Conservation (phyloP, 2,113 vertebrate species). For the Cyanoliseus patagonus region DNA sequence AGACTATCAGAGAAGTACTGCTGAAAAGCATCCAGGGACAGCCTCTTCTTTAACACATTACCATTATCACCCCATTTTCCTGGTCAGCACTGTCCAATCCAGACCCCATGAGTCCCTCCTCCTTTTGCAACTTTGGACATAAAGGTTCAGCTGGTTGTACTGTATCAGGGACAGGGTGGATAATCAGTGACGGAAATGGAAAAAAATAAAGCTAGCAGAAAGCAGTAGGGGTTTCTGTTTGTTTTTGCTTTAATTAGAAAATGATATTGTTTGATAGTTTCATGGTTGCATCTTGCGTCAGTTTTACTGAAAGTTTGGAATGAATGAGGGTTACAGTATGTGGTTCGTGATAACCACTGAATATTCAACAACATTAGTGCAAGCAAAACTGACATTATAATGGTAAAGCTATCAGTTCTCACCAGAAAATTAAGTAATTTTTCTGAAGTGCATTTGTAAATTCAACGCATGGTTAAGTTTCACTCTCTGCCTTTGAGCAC, state of each 20-base stretch:
- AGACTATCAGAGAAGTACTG: neutral
- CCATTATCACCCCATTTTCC: neutral
- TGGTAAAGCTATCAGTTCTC: neutral
- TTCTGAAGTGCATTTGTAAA: neutral
- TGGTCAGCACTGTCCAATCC: fast-evolving
- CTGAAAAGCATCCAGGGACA: neutral
- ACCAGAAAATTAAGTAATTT: neutral
- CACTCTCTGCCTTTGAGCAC: neutral
- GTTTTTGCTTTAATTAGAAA: neutral
- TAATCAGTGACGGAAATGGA: neutral
- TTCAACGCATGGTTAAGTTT: neutral
- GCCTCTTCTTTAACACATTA: neutral
- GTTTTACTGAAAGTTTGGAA: neutral
- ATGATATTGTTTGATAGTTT: neutral
- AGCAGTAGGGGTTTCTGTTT: neutral
- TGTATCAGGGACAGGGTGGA: too few species aligned
- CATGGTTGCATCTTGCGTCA: neutral
- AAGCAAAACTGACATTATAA: neutral
- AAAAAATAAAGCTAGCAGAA: neutral
- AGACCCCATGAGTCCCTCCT: neutral
- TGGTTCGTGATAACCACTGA: neutral
- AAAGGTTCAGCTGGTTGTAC: neutral
- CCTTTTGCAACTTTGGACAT: neutral
- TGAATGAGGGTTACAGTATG: neutral
- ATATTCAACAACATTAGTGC: neutral